Evolutionary conservation across 2,113 vertebrate genomes (phyloP).

Genomic region (Felis chaus): DNA sequence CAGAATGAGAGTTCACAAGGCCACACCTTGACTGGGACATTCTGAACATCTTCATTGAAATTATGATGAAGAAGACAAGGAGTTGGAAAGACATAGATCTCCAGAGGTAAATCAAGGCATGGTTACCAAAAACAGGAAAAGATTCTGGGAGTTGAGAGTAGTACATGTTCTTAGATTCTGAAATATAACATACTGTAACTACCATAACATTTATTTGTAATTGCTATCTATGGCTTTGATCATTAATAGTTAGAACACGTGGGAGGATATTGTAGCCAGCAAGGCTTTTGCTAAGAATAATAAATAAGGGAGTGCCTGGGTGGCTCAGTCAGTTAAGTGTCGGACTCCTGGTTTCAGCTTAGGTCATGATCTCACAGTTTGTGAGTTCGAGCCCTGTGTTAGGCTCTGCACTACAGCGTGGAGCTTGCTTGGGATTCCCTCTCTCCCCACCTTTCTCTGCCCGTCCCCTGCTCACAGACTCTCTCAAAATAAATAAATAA

Average conservation of each 20-base stretch:
- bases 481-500: neutral
- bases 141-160: neutral
- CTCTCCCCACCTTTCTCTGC: neutral
- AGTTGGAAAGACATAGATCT: neutral
- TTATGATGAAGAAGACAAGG: neutral
- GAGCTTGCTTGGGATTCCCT: neutral
- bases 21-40: neutral
- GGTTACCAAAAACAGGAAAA: neutral
- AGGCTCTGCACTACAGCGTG: neutral
- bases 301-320: neutral
- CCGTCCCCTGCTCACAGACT: neutral
- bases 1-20: neutral
- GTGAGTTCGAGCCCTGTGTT: neutral
- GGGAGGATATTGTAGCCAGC: neutral
- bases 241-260: constrained; percentile 14
- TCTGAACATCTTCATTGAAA: neutral
- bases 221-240: neutral
- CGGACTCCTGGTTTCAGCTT: neutral
- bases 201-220: neutral
- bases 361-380: neutral
- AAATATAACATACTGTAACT: neutral
- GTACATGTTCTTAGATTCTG: neutral
- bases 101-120: neutral
- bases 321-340: neutral
- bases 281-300: constrained; percentile 30